Base-by-base conservation (phyloP, 1,140 invertebrate species). In the Triops longicaudatus region DNA sequence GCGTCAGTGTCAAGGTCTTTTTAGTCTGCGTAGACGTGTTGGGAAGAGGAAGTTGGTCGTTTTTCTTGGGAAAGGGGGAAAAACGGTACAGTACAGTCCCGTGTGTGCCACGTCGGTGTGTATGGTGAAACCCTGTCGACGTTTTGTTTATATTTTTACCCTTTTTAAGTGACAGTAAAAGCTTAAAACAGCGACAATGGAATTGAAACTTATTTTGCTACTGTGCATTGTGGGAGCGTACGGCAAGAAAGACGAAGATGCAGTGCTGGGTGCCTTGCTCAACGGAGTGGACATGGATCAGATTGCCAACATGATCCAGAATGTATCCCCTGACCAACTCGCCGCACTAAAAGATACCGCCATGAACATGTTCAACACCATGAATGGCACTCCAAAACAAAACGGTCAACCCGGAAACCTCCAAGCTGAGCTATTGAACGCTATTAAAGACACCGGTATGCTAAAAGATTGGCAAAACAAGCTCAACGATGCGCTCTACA, bases 401-500 rank as follows among this genome's bases (percentile, higher is more conserved):
- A 1, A 63, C 50, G 22, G 22, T 1, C 50, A 63, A 63, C 17
- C 0, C 73, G 26, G 17, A 7, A 42, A 31, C 26, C 28, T 73
- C 73, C 73, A 42, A 37, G 26, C 14, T n/a, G 73, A 73, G 12
- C 17, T 77, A 27, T n/a, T 77, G 2, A 74, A 77, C 37, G 76
- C 76, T 4, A 73, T 77, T 5, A 77, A 77, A n/a, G 72, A 77
- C 10, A 28, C 41, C 28, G 76, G 76, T 42, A 27, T 77, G 28
- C 72, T 77, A 12, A 73, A 77, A n/a, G 28, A 71, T 7, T 77
- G 76, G 76, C 42, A 77, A 44, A 72, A 77, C 42, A 72, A 77
- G 26, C 76, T 77, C 63, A 73, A 73, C 31, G 43, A n/a, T 17
- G 27, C 73, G 17, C 73, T 77, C 26, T 77, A 43, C 43, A 72